These are phyloP conservation scores for Dendrophyllia cribrosa DNA, from an alignment of 64 coral and sea anemone species.

Conservation along the genomic window DNA sequence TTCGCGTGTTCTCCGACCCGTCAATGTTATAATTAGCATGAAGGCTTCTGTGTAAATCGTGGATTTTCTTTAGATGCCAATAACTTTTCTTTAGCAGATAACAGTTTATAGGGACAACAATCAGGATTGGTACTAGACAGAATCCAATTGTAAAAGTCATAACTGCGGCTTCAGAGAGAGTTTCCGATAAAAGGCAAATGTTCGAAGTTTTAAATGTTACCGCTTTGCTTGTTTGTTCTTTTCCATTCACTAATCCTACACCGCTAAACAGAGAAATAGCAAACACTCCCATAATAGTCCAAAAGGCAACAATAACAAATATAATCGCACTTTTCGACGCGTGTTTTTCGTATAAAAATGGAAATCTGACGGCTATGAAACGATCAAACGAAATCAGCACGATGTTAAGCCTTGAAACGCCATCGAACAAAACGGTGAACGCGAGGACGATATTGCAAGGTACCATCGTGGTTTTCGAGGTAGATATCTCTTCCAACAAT, in stretches of 20 bases:
- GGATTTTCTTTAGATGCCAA: slow-evolving; percentile 56
- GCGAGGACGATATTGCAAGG: slow-evolving; percentile 45
- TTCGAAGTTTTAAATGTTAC: too few species aligned
- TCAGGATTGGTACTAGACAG: too few species aligned
- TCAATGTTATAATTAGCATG: neutral
- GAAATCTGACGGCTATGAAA: slow-evolving; percentile 63
- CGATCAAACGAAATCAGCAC: slow-evolving; percentile 68
- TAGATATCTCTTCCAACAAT: slow-evolving; percentile 12
- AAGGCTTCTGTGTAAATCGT: neutral
- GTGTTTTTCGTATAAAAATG: slow-evolving; percentile 20
- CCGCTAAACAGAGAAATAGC: too few species aligned
- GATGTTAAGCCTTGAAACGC: slow-evolving; percentile 69
- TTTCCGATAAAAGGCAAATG: too few species aligned
- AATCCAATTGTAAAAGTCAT: too few species aligned
- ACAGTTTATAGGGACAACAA: too few species aligned
- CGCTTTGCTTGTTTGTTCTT: too few species aligned
- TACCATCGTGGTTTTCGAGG: neutral
- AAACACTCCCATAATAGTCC: too few species aligned
- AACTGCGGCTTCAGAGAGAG: too few species aligned
- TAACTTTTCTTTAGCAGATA: slow-evolving; percentile 58
- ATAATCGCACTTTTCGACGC: neutral
- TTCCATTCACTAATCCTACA: too few species aligned
- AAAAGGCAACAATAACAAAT: too few species aligned
- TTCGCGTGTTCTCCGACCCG: neutral
- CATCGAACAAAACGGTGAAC: slow-evolving; percentile 67